Evolutionary conservation across 2,113 vertebrate species (phyloP).

Genomic region (Psilopsiagon aurifrons): DNA sequence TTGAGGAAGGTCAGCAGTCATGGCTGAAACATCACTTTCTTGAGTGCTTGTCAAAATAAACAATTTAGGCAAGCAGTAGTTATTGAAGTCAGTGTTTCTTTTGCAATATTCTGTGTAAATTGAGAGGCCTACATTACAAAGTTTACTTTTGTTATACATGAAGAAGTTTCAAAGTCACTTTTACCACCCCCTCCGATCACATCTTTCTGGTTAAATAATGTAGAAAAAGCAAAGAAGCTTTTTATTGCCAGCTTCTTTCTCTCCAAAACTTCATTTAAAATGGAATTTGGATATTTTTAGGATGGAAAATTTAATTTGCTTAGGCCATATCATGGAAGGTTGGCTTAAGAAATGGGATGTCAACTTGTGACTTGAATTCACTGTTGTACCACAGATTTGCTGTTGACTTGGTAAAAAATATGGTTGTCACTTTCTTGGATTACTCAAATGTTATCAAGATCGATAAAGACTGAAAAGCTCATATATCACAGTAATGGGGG

Average conservation of each 20-base stretch:
- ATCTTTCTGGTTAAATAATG: background rate
- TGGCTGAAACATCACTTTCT: conserved; percentile 41
- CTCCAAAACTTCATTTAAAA: background rate
- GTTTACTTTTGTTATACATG: background rate
- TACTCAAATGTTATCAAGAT: background rate
- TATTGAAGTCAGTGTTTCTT: conserved; percentile 28
- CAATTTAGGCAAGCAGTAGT: background rate
- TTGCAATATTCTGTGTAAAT: background rate
- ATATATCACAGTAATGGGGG: background rate
- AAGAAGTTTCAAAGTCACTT: background rate
- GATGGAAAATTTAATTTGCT: background rate
- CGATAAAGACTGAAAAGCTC: background rate
- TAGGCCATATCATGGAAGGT: background rate
- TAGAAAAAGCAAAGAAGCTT: background rate
- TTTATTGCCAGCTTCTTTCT: background rate
- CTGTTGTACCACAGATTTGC: background rate
- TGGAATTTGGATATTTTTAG: background rate
- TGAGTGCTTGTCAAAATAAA: conserved; percentile 45
- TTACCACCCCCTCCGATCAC: background rate
- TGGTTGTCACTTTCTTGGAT: background rate
- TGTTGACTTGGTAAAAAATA: background rate
- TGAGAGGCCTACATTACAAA: background rate
- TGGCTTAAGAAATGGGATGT: background rate
- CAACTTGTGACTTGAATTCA: background rate
- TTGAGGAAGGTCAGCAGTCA: conserved; percentile 37